phyloP scores from a whole-genome alignment of 2,888 invertebrate genomes.

The Drosophila neotestacea region DNA sequence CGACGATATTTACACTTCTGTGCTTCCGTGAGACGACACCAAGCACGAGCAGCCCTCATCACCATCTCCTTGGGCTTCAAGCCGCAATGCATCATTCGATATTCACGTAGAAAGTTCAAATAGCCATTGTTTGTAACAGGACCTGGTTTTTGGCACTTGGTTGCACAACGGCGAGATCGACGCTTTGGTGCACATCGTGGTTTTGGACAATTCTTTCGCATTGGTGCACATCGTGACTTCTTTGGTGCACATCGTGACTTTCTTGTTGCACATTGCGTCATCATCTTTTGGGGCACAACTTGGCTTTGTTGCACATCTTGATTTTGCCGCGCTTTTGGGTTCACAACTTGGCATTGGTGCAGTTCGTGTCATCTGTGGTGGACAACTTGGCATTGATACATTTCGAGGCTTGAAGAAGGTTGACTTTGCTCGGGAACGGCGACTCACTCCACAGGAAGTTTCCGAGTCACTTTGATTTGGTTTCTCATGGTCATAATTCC shows the following conservation, averaged over 20 bases:
- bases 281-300: neutral
- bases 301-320: neutral
- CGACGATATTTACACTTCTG: conserved; percentile 45
- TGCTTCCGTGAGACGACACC: conserved; percentile 43
- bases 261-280: neutral
- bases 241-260: neutral
- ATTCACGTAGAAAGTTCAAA: conserved; percentile 55
- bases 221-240: neutral
- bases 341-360: neutral
- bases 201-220: neutral
- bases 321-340: neutral
- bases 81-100: conserved; percentile 44
- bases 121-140: conserved; percentile 55
- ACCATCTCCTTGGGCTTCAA: conserved; percentile 48
- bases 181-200: conserved; percentile 7
- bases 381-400: neutral
- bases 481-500: neutral
- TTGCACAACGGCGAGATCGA: too few relatives aligned
- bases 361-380: neutral
- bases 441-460: neutral
- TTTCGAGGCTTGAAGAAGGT: neutral
- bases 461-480: neutral
- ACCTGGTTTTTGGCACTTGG: conserved; percentile 38
- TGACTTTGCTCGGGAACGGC: neutral
- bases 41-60: conserved; percentile 50